Evolutionary conservation across 30 jellyfish, hydroid and myxozoan genomes (phyloP).

Genomic region (Hydractinia echinata): DNA sequence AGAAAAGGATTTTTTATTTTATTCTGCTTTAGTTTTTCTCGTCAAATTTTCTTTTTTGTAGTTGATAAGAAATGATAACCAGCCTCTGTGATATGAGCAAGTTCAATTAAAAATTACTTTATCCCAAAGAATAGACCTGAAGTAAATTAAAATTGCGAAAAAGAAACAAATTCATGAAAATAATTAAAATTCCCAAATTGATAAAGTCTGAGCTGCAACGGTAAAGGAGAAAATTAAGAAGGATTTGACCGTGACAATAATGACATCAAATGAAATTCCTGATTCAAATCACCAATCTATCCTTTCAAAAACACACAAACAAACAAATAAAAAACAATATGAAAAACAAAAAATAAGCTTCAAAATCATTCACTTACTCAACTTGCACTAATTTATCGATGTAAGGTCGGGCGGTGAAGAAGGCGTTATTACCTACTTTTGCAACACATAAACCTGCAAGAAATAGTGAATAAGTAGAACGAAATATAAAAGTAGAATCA

Average conservation of each 20-base stretch:
- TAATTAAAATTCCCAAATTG: not conserved
- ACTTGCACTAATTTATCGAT: constrained; percentile 83
- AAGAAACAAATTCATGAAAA: not conserved
- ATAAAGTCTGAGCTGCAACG: not conserved
- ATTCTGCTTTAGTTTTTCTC: no score
- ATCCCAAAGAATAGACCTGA: not conserved
- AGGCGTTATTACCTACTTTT: constrained; percentile 88
- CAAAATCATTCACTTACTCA: constrained; percentile 41
- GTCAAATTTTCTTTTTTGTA: no score
- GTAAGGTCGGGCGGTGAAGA: constrained; percentile 66
- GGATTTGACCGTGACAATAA: not conserved
- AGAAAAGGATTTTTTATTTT: no score
- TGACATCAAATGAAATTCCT: no score
- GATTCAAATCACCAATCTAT: no score
- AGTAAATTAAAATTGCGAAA: not conserved
- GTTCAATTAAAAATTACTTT: not conserved
- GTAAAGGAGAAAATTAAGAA: not conserved
- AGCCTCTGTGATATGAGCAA: no score
- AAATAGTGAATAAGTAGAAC: not conserved
- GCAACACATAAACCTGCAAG: constrained; percentile 92
- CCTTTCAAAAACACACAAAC: not conserved
- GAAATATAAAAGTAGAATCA: not conserved
- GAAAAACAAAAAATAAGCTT: not conserved
- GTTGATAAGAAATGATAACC: no score
- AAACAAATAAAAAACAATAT: not conserved